Conservation (phyloP, 2,888 invertebrate species). For the Parelbella ahira region DNA sequence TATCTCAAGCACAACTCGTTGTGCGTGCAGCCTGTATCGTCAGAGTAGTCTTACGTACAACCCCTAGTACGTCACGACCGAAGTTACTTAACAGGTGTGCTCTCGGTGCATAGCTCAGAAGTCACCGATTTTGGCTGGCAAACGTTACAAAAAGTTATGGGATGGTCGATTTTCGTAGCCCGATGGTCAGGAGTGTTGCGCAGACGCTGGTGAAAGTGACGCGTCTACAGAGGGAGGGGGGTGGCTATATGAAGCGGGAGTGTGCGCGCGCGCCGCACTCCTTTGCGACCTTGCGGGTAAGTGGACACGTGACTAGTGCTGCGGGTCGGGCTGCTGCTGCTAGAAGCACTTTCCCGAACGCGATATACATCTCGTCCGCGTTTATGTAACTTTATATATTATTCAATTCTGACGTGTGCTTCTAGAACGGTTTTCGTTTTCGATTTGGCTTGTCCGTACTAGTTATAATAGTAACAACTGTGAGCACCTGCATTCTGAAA, state of each 20-base stretch:
- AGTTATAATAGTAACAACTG: too few relatives aligned
- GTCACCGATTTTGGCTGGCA: too few relatives aligned
- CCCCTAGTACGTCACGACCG: too few relatives aligned
- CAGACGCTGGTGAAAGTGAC: constrained; percentile 56
- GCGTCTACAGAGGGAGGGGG: constrained; percentile 44
- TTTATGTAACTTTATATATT: constrained; percentile 18
- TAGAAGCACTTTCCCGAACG: constrained; percentile 25
- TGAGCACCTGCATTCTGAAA: too few relatives aligned
- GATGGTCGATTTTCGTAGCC: constrained; percentile 22
- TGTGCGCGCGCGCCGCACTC: constrained; percentile 68
- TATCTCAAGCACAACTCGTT: too few relatives aligned
- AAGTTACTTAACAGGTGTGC: too few relatives aligned
- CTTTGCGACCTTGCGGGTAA: constrained; percentile 59
- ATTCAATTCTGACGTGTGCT: constrained; percentile 10
- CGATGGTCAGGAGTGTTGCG: constrained; percentile 25
- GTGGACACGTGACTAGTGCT: constrained; percentile 32
- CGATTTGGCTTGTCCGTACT: too few relatives aligned
- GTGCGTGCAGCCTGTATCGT: too few relatives aligned
- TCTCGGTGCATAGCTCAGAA: too few relatives aligned
- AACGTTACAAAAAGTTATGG: constrained; percentile 15
- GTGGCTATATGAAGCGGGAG: constrained; percentile 54
- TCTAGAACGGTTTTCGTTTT: constrained; percentile 17
- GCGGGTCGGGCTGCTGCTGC: constrained; percentile 10
- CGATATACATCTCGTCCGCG: constrained; percentile 26
- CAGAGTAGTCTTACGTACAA: too few relatives aligned